Conservation (phyloP, 1,140 invertebrate genomes). For the Drosophila tsacasi region DNA sequence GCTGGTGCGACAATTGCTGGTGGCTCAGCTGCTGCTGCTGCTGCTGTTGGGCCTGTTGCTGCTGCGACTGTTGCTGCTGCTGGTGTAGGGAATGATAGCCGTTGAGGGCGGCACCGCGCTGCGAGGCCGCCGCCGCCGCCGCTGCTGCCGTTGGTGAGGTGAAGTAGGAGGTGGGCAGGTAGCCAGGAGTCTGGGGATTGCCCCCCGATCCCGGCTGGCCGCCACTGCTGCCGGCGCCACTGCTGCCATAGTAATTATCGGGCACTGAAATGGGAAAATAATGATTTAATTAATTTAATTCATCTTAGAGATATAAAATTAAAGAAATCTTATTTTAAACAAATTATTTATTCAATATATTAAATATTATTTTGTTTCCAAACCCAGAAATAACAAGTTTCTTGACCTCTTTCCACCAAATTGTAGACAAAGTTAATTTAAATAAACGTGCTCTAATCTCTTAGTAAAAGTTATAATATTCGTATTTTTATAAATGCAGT, state of each 20-base stretch:
- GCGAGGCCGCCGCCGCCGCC: constrained; percentile 65
- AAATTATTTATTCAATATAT: too few species aligned
- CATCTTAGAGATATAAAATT: not conserved
- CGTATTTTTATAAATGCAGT: too few species aligned
- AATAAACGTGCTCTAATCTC: too few species aligned
- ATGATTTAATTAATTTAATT: not conserved
- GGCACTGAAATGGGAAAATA: constrained; percentile 57
- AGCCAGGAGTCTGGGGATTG: constrained; percentile 55
- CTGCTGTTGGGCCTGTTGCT: constrained; percentile 72
- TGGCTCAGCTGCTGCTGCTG: constrained; percentile 63
- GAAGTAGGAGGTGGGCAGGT: constrained; percentile 81
- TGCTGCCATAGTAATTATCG: constrained; percentile 80
- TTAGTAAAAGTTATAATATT: too few species aligned
- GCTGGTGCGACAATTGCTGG: constrained; percentile 84
- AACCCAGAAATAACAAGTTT: not conserved
- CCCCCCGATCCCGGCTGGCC: constrained; percentile 55
- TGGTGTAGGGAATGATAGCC: constrained; percentile 84
- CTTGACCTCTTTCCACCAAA: too few species aligned
- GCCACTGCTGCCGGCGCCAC: constrained; percentile 48
- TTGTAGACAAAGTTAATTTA: too few species aligned
- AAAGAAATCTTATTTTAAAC: not conserved
- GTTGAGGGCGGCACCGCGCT: constrained; percentile 61
- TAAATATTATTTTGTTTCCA: not conserved
- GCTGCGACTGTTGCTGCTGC: constrained; percentile 73
- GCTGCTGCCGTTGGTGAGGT: constrained; percentile 76